A percentile compares a stretch with the other conserved stretches of the same genome.
Conservation (phyloP, 2,888 invertebrate genomes). For the Steinernema carpocapsae region DNA sequence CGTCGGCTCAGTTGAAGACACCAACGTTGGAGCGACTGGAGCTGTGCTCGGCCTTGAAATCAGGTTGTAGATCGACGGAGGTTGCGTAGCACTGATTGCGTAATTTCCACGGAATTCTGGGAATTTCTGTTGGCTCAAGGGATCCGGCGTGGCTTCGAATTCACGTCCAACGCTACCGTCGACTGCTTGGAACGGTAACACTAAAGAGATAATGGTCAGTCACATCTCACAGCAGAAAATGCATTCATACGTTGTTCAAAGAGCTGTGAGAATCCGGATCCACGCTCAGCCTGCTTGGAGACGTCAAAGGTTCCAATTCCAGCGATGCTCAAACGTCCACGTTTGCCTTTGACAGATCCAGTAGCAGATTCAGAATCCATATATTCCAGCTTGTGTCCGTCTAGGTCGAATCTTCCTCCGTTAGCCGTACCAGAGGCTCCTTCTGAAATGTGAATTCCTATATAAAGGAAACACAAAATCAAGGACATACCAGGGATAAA, state of each 20-base stretch:
- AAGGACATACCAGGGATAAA: slow-evolving; percentile 47
- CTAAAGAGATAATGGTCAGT: not conserved
- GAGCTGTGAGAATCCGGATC: slow-evolving; percentile 9
- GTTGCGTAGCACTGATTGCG: not conserved
- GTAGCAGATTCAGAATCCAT: slow-evolving; percentile 50
- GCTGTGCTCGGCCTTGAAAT: not conserved
- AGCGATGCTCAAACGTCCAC: slow-evolving; percentile 8
- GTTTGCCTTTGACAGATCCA: slow-evolving; percentile 28
- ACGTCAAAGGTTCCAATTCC: slow-evolving; percentile 39
- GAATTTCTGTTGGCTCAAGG: slow-evolving; percentile 21
- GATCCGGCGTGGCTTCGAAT: slow-evolving; percentile 39
- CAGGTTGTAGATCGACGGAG: slow-evolving; percentile 9
- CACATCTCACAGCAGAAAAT: not conserved
- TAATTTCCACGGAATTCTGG: slow-evolving; percentile 14
- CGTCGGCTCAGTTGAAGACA: not conserved
- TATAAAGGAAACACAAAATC: slow-evolving; percentile 3
- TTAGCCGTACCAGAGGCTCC: slow-evolving; percentile 46
- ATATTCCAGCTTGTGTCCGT: slow-evolving; percentile 56
- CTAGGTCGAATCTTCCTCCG: slow-evolving; percentile 53
- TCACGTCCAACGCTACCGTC: slow-evolving; percentile 21
- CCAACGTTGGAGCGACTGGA: not conserved
- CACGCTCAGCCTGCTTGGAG: slow-evolving; percentile 36
- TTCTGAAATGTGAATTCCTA: slow-evolving; percentile 34
- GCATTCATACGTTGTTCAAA: not conserved
- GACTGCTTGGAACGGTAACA: slow-evolving; percentile 1